phyloP scores from a whole-genome alignment of 2,113 vertebrate species.

The Cichladusa arquata region DNA sequence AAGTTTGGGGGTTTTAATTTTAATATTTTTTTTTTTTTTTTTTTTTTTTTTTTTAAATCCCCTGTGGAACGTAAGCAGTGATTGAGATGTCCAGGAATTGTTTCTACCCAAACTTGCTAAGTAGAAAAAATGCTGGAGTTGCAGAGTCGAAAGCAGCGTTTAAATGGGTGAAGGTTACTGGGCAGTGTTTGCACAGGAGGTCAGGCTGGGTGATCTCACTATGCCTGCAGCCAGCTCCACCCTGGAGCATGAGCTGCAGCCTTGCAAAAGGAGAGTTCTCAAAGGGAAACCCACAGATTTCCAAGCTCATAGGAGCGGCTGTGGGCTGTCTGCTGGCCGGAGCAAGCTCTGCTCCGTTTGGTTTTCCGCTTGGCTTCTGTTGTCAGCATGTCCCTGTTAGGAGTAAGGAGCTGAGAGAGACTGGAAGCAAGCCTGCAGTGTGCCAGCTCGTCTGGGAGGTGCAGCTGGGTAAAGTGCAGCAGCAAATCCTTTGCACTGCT shows the following conservation, averaged over 20 bases:
- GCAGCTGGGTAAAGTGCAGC: background rate
- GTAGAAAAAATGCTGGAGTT: background rate
- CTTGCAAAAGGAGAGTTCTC: background rate
- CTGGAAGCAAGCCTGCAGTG: background rate
- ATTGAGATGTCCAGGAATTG: background rate
- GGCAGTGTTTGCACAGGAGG: background rate
- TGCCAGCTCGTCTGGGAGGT: background rate
- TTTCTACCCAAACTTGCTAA: background rate
- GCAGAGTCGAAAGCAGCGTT: background rate
- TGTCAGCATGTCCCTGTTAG: accelerated
- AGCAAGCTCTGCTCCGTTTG: background rate
- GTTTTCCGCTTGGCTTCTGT: background rate
- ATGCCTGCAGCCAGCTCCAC: background rate
- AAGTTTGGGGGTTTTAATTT: background rate
- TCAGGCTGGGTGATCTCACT: background rate
- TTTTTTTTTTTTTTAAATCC: no score
- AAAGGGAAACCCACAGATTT: background rate
- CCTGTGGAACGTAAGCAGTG: background rate
- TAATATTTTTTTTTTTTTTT: no score
- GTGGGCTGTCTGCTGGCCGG: background rate
- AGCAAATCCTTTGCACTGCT: background rate
- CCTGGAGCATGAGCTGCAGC: background rate
- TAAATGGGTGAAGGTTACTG: conserved; percentile 10
- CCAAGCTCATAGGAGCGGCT: accelerated
- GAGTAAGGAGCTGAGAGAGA: background rate